phyloP scores from a whole-genome alignment of 1,140 invertebrate species.

The Nebria ingens region DNA sequence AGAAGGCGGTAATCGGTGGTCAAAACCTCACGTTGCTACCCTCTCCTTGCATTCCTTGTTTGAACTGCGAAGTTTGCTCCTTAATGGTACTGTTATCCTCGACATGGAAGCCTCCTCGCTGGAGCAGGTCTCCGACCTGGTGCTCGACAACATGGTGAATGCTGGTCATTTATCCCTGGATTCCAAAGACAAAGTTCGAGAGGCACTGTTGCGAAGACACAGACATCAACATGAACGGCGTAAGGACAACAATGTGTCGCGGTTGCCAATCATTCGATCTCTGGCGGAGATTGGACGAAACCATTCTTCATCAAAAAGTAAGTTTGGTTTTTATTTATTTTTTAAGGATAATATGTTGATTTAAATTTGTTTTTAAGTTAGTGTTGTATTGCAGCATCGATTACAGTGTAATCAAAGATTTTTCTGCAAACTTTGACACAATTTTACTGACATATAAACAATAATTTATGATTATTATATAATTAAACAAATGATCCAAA shows the following conservation, averaged over 20 bases:
- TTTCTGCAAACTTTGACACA: too few species aligned
- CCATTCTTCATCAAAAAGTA: conserved; percentile 91
- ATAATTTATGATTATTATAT: too few species aligned
- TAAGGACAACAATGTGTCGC: conserved; percentile 67
- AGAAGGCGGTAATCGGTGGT: conserved; percentile 89
- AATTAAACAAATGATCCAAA: too few species aligned
- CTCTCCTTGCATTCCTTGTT: conserved; percentile 84
- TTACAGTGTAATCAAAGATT: too few species aligned
- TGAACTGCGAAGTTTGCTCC: conserved; percentile 73
- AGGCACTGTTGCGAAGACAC: conserved; percentile 82
- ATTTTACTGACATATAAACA: too few species aligned
- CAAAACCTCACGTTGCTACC: conserved; percentile 88
- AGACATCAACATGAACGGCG: conserved; percentile 88
- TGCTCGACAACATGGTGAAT: conserved; percentile 86
- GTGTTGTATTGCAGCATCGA: too few species aligned
- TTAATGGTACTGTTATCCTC: conserved; percentile 83
- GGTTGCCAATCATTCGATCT: conserved; percentile 88
- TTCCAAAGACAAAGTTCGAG: conserved; percentile 71
- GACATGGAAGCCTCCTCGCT: conserved; percentile 80
- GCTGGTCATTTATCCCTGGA: conserved; percentile 62
- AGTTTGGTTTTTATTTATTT: conserved; percentile 37
- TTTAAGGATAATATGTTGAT: not conserved
- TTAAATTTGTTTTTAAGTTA: too few species aligned
- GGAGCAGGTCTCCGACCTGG: conserved; percentile 80
- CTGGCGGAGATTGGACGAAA: conserved; percentile 94